phyloP scores from a whole-genome alignment of 2,797 vertebrate genomes.

The Hirundo rustica region DNA sequence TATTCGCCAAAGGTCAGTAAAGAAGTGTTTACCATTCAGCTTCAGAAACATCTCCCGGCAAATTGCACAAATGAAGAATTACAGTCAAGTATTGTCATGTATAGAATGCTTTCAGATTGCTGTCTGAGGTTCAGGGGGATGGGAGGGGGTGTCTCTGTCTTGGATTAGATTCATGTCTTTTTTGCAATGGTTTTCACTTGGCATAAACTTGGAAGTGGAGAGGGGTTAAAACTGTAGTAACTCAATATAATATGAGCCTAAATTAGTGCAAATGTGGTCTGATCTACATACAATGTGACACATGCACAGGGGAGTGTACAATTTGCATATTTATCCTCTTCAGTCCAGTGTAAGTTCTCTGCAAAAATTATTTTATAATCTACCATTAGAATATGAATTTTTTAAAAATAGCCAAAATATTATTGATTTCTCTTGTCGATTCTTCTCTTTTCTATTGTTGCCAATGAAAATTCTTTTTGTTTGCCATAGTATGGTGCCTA shows the following conservation, averaged over 20 bases:
- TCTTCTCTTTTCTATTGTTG: not conserved
- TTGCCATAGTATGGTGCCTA: not conserved
- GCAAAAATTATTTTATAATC: not conserved
- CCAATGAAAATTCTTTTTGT: not conserved
- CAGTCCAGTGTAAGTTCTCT: not conserved
- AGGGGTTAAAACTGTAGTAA: not conserved
- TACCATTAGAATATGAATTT: not conserved
- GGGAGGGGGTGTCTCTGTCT: not conserved
- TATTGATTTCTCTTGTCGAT: not conserved
- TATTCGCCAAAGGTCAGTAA: slow-evolving; percentile 19
- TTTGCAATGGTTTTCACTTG: not conserved
- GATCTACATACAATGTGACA: not conserved
- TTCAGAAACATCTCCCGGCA: slow-evolving; percentile 18
- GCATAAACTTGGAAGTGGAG: not conserved
- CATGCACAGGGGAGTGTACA: not conserved
- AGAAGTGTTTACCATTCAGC: not conserved
- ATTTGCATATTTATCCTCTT: not conserved
- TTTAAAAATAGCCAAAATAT: not conserved
- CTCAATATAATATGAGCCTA: not conserved
- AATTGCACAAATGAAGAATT: not conserved
- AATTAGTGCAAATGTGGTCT: not conserved
- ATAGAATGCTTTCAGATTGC: not conserved
- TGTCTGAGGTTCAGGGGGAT: not conserved
- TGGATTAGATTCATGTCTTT: not conserved
- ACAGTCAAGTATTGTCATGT: not conserved